A percentile compares a stretch with the other conserved stretches of the same genome.
These are phyloP conservation scores for Labeo rohita DNA, from an alignment of 2,113 vertebrate genomes.

Conservation along the genomic window DNA sequence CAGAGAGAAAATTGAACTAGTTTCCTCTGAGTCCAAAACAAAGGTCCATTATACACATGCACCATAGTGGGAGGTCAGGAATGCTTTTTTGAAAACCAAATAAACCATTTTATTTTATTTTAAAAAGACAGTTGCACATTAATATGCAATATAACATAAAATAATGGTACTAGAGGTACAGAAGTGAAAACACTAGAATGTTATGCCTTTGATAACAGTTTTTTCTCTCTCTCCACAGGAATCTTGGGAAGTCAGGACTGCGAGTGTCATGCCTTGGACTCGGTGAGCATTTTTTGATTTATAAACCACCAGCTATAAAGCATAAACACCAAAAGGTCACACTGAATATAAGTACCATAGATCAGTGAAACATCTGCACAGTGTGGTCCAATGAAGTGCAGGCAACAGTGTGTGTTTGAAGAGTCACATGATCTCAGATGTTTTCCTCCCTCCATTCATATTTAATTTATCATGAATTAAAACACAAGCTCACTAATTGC, in stretches of 20 bases:
- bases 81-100: background rate
- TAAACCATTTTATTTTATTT: background rate
- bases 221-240: slow-evolving; percentile 75
- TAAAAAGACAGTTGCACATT: background rate
- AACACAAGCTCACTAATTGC: slow-evolving; percentile 60
- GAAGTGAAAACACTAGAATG: background rate
- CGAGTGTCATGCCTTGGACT: slow-evolving; percentile 94
- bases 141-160: background rate
- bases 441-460: slow-evolving; percentile 63
- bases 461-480: slow-evolving; percentile 63
- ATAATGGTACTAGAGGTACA: background rate
- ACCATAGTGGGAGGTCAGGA: background rate
- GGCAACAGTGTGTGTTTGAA: background rate
- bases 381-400: background rate
- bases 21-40: background rate
- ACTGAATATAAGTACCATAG: background rate
- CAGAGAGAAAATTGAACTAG: background rate
- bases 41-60: background rate
- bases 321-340: background rate
- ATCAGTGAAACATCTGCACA: background rate
- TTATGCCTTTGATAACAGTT: background rate
- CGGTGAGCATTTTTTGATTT: slow-evolving; percentile 81
- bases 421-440: slow-evolving; percentile 17
- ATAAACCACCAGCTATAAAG: background rate
- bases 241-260: slow-evolving; percentile 96